Evolutionary conservation across 1,140 invertebrate genomes (phyloP).

Genomic region (Delia radicum): DNA sequence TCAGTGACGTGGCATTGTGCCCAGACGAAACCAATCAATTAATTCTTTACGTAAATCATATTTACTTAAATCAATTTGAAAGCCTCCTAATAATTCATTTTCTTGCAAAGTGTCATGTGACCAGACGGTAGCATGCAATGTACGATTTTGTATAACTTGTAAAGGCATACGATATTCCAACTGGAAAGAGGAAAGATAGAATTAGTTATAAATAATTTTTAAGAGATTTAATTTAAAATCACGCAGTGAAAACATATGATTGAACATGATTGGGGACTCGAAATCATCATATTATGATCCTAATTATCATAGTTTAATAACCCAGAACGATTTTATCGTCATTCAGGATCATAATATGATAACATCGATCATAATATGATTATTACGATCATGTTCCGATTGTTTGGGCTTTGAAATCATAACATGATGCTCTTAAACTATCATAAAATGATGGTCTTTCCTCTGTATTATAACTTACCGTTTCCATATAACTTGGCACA

Average conservation of each 20-base stretch:
- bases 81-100: conserved; percentile 91
- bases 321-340: no score
- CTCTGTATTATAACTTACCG: conserved; percentile 75
- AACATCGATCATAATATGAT: no score
- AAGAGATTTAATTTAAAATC: no score
- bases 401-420: no score
- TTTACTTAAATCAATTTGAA: conserved; percentile 71
- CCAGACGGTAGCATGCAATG: conserved; percentile 91
- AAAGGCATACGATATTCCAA: conserved; percentile 85
- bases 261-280: no score
- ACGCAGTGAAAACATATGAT: no score
- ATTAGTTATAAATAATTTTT: no score
- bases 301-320: no score
- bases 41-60: conserved; percentile 76
- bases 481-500: conserved; percentile 97
- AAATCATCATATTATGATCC: no score
- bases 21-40: conserved; percentile 76
- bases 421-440: no score
- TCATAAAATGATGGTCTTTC: neutral
- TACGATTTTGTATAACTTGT: conserved; percentile 73
- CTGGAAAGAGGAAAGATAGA: conserved; percentile 56
- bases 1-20: conserved; percentile 58
- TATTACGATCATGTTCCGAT: no score
- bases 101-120: conserved; percentile 93
- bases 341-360: no score